These are phyloP conservation scores for Meandrusa payeni DNA, from an alignment of 2,888 invertebrate species.

Conservation along the genomic window DNA sequence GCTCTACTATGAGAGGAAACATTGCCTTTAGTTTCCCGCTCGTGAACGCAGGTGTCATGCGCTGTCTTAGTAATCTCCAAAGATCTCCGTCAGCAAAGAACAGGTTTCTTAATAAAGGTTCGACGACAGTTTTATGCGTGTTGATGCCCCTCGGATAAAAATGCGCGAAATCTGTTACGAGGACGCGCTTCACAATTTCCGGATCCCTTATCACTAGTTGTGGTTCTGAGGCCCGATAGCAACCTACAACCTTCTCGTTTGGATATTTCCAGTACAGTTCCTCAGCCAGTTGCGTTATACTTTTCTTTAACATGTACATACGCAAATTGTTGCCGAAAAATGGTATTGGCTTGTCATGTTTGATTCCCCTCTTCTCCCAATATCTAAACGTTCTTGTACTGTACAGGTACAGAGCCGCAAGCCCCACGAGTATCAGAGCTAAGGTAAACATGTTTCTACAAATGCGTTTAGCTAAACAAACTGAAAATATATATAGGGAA, in stretches of 20 bases:
- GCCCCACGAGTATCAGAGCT: conserved; percentile 24
- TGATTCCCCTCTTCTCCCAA: conserved; percentile 47
- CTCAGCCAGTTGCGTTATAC: conserved; percentile 40
- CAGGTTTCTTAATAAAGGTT: too few relatives aligned
- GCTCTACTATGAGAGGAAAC: too few relatives aligned
- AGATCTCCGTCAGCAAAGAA: too few relatives aligned
- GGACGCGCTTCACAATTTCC: too few relatives aligned
- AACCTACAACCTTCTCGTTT: conserved; percentile 50
- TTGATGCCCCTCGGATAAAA: too few relatives aligned
- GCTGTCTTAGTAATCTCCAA: too few relatives aligned
- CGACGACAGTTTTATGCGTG: too few relatives aligned
- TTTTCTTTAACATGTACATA: conserved; percentile 40
- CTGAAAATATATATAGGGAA: too few relatives aligned
- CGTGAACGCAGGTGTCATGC: too few relatives aligned
- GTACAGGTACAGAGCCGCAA: conserved; percentile 43
- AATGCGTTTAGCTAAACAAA: too few relatives aligned
- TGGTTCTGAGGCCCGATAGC: conserved; percentile 42
- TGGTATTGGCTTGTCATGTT: conserved; percentile 47
- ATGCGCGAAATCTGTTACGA: too few relatives aligned
- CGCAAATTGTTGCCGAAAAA: conserved; percentile 48
- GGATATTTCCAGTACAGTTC: conserved; percentile 55
- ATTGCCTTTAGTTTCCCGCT: too few relatives aligned
- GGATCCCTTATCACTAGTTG: conserved; percentile 26
- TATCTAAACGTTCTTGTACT: conserved; percentile 45
- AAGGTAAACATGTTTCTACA: neutral